Base-by-base conservation (phyloP, 2,113 vertebrate genomes). In the Mesoclemmys tuberculata region DNA sequence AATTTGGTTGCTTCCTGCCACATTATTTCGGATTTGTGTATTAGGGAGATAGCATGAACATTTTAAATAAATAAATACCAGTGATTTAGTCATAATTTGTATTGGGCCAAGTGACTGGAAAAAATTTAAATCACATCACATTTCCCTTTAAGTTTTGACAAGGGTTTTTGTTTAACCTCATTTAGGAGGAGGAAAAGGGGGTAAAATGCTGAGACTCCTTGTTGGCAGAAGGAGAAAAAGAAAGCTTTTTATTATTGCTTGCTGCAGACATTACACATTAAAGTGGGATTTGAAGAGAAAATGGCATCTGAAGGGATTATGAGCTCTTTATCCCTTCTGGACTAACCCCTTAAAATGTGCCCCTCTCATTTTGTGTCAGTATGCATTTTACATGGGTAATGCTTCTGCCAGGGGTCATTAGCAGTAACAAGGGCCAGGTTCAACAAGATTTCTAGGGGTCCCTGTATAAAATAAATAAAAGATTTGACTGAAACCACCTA, bases 281-380 rank as follows among this genome's bases (percentile, higher is more conserved):
- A 54, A 46, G 52, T 51, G 58, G 54, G 78, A 82, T 93, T 78
- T 93, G 64, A 75, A 61, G 86, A 88, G 85, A 88, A 92, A 5
- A 75, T 5, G 84, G 35, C 1, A 1, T 44, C 0, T 52, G 38
- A 94, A 8, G 38, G 74, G 84, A 94, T 86, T n/a, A 95, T 26
- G 8, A 80, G 27, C 31, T 90, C 26, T 21, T 8, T 90, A 58
- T 61, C 26, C 79, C 88, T 86, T 71, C 78, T 84, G 80, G 55
- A 49, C 44, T 82, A 3, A 6, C 38, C 19, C 38, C 38, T 75
- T 41, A 75, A 75, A 75, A 75, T 26, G 21, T 44, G 19, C 68
- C 10, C 71, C 71, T 44, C n/a, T 75, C 22, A 44, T 75, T 75
- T 3, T 44, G 21, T 24, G 38, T 75, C 38, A n/a, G 19, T 38